A percentile compares a stretch with the other conserved stretches of the same genome.
Evolutionary conservation across 1,140 invertebrate species (phyloP).

Genomic region (Mycetomoellerius zeteki): DNA sequence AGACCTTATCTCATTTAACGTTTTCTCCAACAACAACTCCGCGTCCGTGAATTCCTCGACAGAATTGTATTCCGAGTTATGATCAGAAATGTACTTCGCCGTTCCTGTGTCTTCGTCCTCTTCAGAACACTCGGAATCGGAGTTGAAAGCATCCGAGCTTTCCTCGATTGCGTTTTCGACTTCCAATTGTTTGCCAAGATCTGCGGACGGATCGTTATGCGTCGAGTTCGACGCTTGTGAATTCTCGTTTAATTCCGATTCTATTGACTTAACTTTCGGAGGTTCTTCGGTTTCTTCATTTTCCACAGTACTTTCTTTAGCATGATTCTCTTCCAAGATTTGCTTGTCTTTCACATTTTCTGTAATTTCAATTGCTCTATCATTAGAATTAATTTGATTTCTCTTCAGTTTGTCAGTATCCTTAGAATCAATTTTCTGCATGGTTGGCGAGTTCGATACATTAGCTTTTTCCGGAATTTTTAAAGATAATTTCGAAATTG

Average conservation of each 20-base stretch:
- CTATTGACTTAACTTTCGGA: conserved; percentile 3
- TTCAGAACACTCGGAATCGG: conserved; percentile 60
- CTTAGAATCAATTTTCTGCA: conserved; percentile 2
- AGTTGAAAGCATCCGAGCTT: conserved; percentile 47
- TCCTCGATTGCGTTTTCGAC: conserved; percentile 63
- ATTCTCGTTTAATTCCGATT: conserved; percentile 24
- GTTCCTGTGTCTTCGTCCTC: conserved; percentile 63
- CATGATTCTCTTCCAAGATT: conserved; percentile 2
- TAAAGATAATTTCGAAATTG: conserved; percentile 20
- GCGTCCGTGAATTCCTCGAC: conserved; percentile 79
- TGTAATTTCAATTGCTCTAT: conserved; percentile 16
- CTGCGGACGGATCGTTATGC: conserved; percentile 47
- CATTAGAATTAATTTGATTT: conserved; percentile 29
- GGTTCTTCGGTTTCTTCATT: conserved; percentile 7
- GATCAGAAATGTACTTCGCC: conserved; percentile 57
- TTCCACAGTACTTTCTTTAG: background rate
- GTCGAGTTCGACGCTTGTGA: conserved; percentile 33
- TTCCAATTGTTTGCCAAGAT: conserved; percentile 65
- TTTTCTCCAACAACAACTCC: conserved; percentile 82
- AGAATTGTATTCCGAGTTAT: conserved; percentile 67
- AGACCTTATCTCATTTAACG: conserved; percentile 83
- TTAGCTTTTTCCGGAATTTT: conserved; percentile 1
- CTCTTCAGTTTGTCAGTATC: background rate
- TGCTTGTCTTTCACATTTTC: conserved; percentile 33
- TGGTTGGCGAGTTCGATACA: background rate